Evolutionary conservation across 2,113 vertebrate genomes (phyloP).

Genomic region (Nesoenas mayeri): DNA sequence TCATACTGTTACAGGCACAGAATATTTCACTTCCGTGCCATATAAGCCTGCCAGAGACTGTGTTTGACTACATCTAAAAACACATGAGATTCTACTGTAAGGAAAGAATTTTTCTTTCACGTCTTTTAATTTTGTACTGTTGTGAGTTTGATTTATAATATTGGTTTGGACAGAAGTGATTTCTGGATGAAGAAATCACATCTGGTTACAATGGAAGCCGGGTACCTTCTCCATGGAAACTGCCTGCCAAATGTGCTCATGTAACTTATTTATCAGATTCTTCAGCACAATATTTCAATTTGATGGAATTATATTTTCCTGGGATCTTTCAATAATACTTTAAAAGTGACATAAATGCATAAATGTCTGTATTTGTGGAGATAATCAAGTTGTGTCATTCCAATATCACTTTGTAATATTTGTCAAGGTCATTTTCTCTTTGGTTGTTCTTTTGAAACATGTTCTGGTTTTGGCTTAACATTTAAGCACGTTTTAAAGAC

Average conservation of each 20-base stretch:
- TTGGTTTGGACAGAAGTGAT: neutral
- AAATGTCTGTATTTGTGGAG: neutral
- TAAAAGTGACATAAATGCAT: neutral
- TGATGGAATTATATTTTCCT: slow-evolving; percentile 3
- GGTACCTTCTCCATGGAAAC: slow-evolving; percentile 22
- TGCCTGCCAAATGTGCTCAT: neutral
- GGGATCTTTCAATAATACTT: slow-evolving; percentile 9
- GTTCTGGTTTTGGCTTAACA: neutral
- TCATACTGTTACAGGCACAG: neutral
- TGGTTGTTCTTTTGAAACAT: neutral
- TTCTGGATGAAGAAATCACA: neutral
- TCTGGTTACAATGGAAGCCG: neutral
- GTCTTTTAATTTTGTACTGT: neutral
- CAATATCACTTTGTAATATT: neutral
- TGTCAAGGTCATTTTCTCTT: neutral
- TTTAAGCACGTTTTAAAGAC: neutral
- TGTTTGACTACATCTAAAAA: neutral
- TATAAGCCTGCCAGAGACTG: neutral
- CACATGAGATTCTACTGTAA: neutral
- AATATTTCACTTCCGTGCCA: neutral
- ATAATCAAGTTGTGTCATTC: neutral
- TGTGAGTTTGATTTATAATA: slow-evolving; percentile 8
- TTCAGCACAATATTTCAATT: neutral
- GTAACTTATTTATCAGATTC: slow-evolving; percentile 32
- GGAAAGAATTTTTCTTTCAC: neutral